Conservation (phyloP, 2,888 invertebrate species). For the Chouioia cunea region DNA sequence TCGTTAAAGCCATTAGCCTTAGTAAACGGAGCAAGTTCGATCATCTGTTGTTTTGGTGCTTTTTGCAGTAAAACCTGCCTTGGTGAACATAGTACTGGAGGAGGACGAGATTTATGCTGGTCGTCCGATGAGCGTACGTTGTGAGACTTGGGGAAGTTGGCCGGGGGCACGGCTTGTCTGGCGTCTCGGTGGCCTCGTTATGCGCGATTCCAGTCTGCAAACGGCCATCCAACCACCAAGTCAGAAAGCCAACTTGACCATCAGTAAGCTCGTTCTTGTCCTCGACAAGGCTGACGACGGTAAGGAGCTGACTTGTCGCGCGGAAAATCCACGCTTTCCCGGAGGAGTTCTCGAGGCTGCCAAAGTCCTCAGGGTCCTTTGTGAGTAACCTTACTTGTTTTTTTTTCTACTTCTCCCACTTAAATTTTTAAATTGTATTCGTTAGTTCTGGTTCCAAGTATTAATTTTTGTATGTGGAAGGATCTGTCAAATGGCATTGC, state of each 20-base stretch:
- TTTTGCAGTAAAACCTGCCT: conserved; percentile 81
- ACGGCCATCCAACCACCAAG: conserved; percentile 67
- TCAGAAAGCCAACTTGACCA: conserved; percentile 74
- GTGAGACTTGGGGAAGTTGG: conserved; percentile 86
- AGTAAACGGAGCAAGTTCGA: conserved; percentile 6
- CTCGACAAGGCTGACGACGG: conserved; percentile 86
- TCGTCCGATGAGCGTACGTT: conserved; percentile 80
- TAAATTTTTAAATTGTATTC: background rate
- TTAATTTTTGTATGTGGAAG: too few species aligned
- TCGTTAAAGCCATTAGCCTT: background rate
- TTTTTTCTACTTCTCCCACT: background rate
- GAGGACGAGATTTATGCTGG: conserved; percentile 81
- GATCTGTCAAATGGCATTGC: too few species aligned
- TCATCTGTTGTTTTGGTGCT: background rate
- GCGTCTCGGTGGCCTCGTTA: conserved; percentile 80
- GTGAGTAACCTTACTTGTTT: conserved; percentile 73
- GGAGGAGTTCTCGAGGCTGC: conserved; percentile 85
- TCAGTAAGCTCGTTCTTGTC: conserved; percentile 77
- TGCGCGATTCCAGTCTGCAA: conserved; percentile 75
- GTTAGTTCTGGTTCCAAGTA: too few species aligned
- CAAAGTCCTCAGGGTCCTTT: conserved; percentile 82
- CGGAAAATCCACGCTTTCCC: conserved; percentile 89
- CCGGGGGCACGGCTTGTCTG: conserved; percentile 87
- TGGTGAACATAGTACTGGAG: conserved; percentile 80
- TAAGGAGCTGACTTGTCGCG: conserved; percentile 84